Percentiles rank a stretch among this genome's conserved stretches.
Evolutionary conservation across 2,888 invertebrate species (phyloP).

Genomic region (Melipona beecheii): DNA sequence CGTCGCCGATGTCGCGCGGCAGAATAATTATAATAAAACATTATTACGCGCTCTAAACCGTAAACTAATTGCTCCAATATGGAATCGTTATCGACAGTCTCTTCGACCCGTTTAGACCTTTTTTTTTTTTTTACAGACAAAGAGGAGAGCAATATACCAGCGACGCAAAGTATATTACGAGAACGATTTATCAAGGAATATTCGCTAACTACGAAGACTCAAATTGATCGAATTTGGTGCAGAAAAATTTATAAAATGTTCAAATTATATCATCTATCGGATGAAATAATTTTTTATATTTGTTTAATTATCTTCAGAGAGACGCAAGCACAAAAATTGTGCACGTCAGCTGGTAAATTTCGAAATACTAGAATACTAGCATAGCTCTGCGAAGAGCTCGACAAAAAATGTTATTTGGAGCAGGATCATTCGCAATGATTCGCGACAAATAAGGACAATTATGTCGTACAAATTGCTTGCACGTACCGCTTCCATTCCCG

Average conservation of each 20-base stretch:
- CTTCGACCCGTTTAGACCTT: not conserved
- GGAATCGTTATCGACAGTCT: constrained; percentile 15
- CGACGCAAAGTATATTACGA: not conserved
- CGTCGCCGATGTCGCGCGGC: not conserved
- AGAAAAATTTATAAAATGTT: too few species aligned
- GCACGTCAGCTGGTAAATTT: too few species aligned
- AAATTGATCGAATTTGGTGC: too few species aligned
- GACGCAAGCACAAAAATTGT: too few species aligned
- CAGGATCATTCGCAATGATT: too few species aligned
- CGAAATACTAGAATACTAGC: too few species aligned
- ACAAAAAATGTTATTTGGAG: not conserved
- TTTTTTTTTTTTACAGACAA: not conserved
- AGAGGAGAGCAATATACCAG: not conserved
- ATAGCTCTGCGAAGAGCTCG: not conserved
- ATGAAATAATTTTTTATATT: too few species aligned
- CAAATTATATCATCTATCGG: too few species aligned
- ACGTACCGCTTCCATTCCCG: too few species aligned
- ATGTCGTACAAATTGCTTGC: too few species aligned
- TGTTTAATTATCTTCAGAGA: too few species aligned
- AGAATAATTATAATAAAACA: constrained; percentile 51
- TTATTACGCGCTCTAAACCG: constrained; percentile 30
- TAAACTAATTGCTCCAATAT: constrained; percentile 39
- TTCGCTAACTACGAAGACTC: not conserved
- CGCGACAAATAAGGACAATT: too few species aligned
- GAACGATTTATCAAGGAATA: not conserved